Conservation (phyloP, 2,888 invertebrate genomes). For the Cerceris ruficornis region DNA sequence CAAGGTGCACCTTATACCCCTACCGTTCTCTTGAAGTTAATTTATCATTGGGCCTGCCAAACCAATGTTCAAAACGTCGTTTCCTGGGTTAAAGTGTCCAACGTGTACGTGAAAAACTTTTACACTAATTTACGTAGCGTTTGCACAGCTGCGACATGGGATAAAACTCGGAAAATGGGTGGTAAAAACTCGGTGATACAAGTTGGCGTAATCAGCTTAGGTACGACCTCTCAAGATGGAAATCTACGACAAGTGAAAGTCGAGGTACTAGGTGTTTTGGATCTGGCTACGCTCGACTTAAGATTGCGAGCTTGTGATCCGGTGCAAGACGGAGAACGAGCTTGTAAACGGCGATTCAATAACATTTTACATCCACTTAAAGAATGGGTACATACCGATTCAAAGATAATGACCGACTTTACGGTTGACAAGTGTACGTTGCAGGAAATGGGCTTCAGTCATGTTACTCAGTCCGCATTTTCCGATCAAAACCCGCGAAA, state of each 20-base stretch:
- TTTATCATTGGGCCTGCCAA: conserved; percentile 96
- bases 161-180: conserved; percentile 89
- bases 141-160: conserved; percentile 91
- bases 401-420: conserved; percentile 90
- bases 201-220: conserved; percentile 93
- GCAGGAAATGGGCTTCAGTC: conserved; percentile 89
- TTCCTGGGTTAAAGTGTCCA: conserved; percentile 93
- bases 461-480: conserved; percentile 86
- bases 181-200: conserved; percentile 83
- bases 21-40: conserved; percentile 90
- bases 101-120: conserved; percentile 86
- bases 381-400: conserved; percentile 91
- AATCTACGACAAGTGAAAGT: conserved; percentile 88
- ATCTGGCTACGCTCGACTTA: conserved; percentile 86
- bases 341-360: conserved; percentile 90
- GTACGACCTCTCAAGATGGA: conserved; percentile 91
- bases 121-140: conserved; percentile 89
- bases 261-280: conserved; percentile 92
- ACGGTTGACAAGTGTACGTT: conserved; percentile 92
- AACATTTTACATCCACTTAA: conserved; percentile 91
- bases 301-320: conserved; percentile 93
- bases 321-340: conserved; percentile 89
- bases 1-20: conserved; percentile 94
- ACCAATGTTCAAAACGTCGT: conserved; percentile 94
- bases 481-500: conserved; percentile 82